phyloP scores from a whole-genome alignment of 2,113 vertebrate genomes.

The Catharus fuscescens region DNA sequence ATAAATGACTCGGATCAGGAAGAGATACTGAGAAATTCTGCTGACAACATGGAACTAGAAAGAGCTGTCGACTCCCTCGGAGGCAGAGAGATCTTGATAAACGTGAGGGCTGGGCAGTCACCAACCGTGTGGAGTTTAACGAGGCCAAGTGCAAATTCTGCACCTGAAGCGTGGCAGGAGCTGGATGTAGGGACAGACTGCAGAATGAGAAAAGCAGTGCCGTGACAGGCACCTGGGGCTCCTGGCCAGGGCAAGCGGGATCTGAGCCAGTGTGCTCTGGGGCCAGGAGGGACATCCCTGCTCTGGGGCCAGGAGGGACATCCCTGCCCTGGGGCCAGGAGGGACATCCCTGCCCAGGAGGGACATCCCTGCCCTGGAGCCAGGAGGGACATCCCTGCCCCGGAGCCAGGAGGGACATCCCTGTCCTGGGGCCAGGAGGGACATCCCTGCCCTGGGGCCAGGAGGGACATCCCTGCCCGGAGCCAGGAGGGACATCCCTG shows the following conservation, averaged over 20 bases:
- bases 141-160: neutral
- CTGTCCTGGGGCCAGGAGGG: too few relatives aligned
- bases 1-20: fast-evolving
- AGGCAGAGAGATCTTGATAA: neutral
- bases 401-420: too few relatives aligned
- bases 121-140: neutral
- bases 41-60: neutral
- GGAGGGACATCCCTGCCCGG: too few relatives aligned
- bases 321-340: too few relatives aligned
- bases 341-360: too few relatives aligned
- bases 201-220: neutral
- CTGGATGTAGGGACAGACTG: fast-evolving
- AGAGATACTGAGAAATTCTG: neutral
- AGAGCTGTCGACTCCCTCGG: neutral
- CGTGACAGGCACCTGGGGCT: neutral
- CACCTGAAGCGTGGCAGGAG: neutral
- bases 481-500: too few relatives aligned
- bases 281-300: neutral
- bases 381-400: too few relatives aligned
- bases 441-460: too few relatives aligned
- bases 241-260: fast-evolving
- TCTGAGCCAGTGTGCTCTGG: neutral
- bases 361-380: too few relatives aligned
- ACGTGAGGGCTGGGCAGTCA: neutral
- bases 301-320: neutral